Evolutionary conservation across 2,113 vertebrate genomes (phyloP).

Genomic region (Carettochelys insculpta): DNA sequence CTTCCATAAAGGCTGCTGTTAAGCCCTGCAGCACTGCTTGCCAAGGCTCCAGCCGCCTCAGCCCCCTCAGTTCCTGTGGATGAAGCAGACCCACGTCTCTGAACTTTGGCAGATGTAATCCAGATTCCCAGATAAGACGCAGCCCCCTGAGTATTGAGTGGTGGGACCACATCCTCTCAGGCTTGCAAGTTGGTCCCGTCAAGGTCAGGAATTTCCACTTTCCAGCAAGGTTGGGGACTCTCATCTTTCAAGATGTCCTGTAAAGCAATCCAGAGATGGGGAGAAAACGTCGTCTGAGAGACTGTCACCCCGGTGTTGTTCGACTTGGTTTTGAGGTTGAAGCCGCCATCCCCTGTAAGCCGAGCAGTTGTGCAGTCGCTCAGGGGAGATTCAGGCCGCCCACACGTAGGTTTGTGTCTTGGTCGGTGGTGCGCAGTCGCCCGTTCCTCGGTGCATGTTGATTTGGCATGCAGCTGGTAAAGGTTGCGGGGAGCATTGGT

Average conservation of each 20-base stretch:
- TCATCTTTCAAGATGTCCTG: not conserved
- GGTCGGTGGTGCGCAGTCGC: too few relatives aligned
- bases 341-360: too few relatives aligned
- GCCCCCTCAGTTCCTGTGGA: not conserved
- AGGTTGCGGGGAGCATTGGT: too few relatives aligned
- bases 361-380: too few relatives aligned
- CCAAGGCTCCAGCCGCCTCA: not conserved
- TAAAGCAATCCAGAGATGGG: not conserved
- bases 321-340: not conserved
- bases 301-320: too few relatives aligned
- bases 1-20: not conserved
- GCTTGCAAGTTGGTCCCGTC: not conserved
- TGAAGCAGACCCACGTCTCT: not conserved
- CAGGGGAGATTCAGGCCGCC: too few relatives aligned
- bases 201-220: not conserved
- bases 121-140: not conserved
- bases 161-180: not conserved
- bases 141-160: not conserved
- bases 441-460: too few relatives aligned
- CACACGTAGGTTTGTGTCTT: too few relatives aligned
- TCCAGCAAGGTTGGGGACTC: not conserved
- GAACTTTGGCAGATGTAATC: not conserved
- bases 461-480: too few relatives aligned
- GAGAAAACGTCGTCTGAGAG: not conserved
- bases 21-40: not conserved